Evolutionary conservation across 2,888 invertebrate species (phyloP).

Genomic region (Iphiclides podalirius): DNA sequence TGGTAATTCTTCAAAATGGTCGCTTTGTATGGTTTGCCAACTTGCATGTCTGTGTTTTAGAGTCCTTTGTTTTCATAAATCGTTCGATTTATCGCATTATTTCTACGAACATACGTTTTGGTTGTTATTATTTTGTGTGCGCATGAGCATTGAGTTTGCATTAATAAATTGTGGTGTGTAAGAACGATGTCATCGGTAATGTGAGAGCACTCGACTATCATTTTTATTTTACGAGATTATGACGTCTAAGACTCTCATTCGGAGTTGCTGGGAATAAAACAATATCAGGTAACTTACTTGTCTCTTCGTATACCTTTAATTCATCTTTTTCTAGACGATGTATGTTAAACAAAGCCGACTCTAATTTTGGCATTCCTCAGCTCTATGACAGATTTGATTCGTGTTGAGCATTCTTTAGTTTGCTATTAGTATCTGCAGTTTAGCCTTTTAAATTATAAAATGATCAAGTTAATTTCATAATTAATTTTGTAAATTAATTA

Average conservation of each 20-base stretch:
- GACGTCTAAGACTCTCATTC: constrained; percentile 59
- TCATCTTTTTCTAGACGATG: constrained; percentile 28
- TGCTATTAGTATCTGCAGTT: constrained; percentile 20
- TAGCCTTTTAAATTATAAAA: constrained; percentile 45
- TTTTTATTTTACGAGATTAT: constrained; percentile 69
- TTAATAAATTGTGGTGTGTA: constrained; percentile 49
- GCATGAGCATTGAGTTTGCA: constrained; percentile 40
- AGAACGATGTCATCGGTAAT: constrained; percentile 78
- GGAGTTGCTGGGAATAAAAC: constrained; percentile 55
- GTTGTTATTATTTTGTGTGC: constrained; percentile 40
- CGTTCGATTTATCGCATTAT: constrained; percentile 44
- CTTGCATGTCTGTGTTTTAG: constrained; percentile 78
- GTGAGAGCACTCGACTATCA: constrained; percentile 72
- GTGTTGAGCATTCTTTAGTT: constrained; percentile 40
- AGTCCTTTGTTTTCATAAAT: constrained; percentile 77
- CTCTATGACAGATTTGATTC: constrained; percentile 62
- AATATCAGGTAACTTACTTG: constrained; percentile 52
- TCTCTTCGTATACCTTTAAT: constrained; percentile 28
- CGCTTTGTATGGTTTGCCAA: constrained; percentile 83
- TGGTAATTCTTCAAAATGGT: constrained; percentile 88
- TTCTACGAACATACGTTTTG: constrained; percentile 43
- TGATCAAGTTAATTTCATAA: constrained; percentile 30
- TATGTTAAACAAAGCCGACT: constrained; percentile 56
- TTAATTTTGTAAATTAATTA: neutral
- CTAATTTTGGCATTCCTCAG: constrained; percentile 76